Base-by-base conservation (phyloP, 1,140 invertebrate genomes). In the Drosophila littoralis region DNA sequence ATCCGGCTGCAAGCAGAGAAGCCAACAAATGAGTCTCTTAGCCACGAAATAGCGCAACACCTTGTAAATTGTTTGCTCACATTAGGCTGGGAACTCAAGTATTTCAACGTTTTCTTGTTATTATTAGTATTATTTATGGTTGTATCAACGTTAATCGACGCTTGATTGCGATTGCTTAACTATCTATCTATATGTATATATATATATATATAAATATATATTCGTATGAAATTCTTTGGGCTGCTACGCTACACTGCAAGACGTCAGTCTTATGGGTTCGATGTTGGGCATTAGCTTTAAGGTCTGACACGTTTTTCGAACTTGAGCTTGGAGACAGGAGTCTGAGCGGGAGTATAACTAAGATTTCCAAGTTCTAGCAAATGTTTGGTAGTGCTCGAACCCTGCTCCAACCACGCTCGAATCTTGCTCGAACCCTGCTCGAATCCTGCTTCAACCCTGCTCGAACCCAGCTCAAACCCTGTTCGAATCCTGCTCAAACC, bases 81-180 rank as follows among this genome's bases (percentile, higher is more conserved):
- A 46, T 65, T 50, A 7, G 35, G 9, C 42, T 58, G 6, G 55
- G 17, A 55, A 70, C 12, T 69, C 66, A 70, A 69, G 42, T 40
- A 58, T 51, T 66, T 72, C 50, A 28, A 22, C 50, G 46, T 33
- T 32, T n/a, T 32, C 35, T 54, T 66, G 45, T 33, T 58, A 33
- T 50, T 22, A 42, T 55, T 48, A 7, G 54, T 70, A 17, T 77
- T 86, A 61, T 89, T 79, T 88, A 88, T 79, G 76, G 68, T 68
- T 85, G 78, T 84, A 81, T 85, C 65, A 65, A 58, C 46, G 15
- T 75, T 86, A 86, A 86, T 86, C 83, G 83, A 43, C 75, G 59
- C 72, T 83, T 79, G 83, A 88, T 88, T 86, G 51, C 79, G 83
- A 88, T 79, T 82, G 67, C 79, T 72, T 58, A 79, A 86, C 83